Evolutionary conservation across 1,140 invertebrate species (phyloP), one percentile per base, ranked within the genome.

Genomic region (Archegozetes longisetosus): DNA sequence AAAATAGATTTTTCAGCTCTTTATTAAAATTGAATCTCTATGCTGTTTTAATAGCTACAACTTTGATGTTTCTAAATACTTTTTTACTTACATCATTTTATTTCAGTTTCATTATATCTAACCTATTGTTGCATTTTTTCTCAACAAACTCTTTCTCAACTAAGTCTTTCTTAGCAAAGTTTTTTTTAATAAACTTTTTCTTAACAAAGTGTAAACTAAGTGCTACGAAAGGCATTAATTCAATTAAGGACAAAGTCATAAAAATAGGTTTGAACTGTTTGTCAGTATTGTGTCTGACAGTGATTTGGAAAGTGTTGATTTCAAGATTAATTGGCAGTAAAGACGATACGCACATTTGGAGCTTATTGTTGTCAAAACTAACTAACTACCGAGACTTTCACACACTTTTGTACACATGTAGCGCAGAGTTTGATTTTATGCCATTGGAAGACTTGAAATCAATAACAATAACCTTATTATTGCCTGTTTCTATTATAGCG

Each of bases 401-500:
- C 67, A 88, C 86, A 0, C 71, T 84, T 66, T 72, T 91, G 13
- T 91, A 91, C 64, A 88, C 84, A 0, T 91, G 87, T 73, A 81
- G 84, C 1, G 74, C 78, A 1, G 86, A 88, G 66, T 90, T 89
- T 72, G 84, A 87, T 65, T 87, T 87, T 68, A 67, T 90, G n/a
- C 79, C 72, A 56, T 25, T 62, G 28, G 71, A 74, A 60, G 76
- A 75, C 57, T 22, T 55, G 58, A 57, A 60, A 48, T 29, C 20
- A 53, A 29, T 50, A 24, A 22, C 17, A 59, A 25, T 53, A 4
- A 51, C 59, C 3, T 57, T 29, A 13, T 22, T 29, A 54, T 20
- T 61, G 3, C n/a, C 52, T 12, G 28, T 25, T n/a, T 49, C 46
- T 2, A 25, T 53, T 20, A 25, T 53, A 27, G 2, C 3, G 6